Evolutionary conservation across 1,140 invertebrate genomes (phyloP).

Genomic region (Doryteuthis pealeii): DNA sequence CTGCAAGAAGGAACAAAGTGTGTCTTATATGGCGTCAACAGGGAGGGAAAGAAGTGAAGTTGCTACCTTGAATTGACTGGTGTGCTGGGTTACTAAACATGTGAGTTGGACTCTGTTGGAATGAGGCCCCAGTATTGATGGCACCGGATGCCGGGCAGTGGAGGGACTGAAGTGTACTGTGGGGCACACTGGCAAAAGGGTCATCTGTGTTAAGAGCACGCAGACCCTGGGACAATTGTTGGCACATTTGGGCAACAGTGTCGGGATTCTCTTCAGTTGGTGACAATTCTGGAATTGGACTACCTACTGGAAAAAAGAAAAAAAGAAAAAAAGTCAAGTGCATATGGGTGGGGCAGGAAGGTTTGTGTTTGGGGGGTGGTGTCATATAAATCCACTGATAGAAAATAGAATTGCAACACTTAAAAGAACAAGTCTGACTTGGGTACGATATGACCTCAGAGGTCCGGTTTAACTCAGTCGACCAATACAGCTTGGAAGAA

Average conservation of each 20-base stretch:
- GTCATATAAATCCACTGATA: no score
- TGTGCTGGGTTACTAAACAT: neutral
- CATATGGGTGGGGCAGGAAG: neutral
- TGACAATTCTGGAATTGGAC: conserved; percentile 79
- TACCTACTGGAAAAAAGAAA: conserved; percentile 63
- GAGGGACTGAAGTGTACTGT: conserved; percentile 12
- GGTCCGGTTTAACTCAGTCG: no score
- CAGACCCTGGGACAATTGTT: conserved; percentile 81
- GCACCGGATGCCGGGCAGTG: conserved; percentile 6
- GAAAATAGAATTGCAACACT: no score
- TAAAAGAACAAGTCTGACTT: no score
- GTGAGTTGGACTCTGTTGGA: conserved; percentile 7
- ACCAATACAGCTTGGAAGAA: no score
- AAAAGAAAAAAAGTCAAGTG: neutral
- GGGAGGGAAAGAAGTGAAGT: no score
- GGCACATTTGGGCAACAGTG: conserved; percentile 83
- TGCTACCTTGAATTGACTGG: neutral
- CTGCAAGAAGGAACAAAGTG: no score
- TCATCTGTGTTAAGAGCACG: conserved; percentile 76
- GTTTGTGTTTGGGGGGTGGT: no score
- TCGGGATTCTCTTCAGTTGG: conserved; percentile 65
- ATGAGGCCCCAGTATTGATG: conserved; percentile 11
- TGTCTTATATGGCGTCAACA: no score
- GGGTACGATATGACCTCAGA: no score
- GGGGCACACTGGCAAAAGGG: conserved; percentile 53